Evolutionary conservation across 1,140 invertebrate genomes (phyloP).

Genomic region (Linepithema humile): DNA sequence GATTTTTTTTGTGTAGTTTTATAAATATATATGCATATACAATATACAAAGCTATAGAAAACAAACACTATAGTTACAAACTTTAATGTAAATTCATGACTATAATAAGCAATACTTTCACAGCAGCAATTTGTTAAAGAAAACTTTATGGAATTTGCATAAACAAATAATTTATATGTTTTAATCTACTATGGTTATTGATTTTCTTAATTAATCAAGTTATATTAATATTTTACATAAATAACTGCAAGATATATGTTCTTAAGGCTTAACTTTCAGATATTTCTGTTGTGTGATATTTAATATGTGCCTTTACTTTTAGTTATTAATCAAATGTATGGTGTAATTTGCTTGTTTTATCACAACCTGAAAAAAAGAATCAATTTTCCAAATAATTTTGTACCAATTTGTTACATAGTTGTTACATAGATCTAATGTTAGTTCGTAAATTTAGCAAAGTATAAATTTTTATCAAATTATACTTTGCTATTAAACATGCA

Average conservation of each 20-base stretch:
- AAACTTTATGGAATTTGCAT: constrained; percentile 7
- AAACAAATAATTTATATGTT: background rate
- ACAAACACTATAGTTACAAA: background rate
- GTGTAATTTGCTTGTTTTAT: constrained; percentile 30
- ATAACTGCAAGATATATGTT: constrained; percentile 13
- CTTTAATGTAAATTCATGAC: constrained; percentile 11
- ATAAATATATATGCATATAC: constrained; percentile 4
- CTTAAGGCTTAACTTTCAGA: constrained; percentile 5
- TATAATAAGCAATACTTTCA: background rate
- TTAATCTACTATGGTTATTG: background rate
- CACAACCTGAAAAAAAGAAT: constrained; percentile 27
- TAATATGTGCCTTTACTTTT: constrained; percentile 6
- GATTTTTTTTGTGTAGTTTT: constrained; percentile 28
- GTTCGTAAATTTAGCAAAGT: background rate
- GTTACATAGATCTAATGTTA: background rate
- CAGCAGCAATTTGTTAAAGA: background rate
- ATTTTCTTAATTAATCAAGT: background rate
- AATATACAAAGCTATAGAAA: background rate
- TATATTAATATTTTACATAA: constrained; percentile 10
- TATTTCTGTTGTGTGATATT: constrained; percentile 7
- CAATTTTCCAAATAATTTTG: background rate
- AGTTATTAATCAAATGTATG: background rate
- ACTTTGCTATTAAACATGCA: no score
- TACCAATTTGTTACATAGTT: background rate
- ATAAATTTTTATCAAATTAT: no score